These are phyloP conservation scores for Flexamia atlantica DNA, from an alignment of 2,888 invertebrate species.

Conservation along the genomic window DNA sequence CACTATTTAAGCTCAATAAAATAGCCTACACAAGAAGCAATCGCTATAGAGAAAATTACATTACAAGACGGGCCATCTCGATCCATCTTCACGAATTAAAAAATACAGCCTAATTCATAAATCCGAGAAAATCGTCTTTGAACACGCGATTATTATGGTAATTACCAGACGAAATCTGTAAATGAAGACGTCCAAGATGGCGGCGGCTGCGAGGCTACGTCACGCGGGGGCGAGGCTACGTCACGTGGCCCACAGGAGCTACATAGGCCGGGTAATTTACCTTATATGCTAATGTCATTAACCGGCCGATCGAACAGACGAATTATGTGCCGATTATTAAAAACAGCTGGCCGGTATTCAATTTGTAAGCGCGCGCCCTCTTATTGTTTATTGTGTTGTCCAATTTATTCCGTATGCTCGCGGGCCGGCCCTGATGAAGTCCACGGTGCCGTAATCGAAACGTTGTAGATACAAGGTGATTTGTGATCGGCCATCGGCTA, in stretches of 20 bases:
- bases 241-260: slow-evolving; percentile 37
- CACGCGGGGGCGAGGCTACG: slow-evolving; percentile 26
- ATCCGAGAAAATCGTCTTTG: neutral
- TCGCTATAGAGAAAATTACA: too few species aligned
- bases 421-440: slow-evolving; percentile 52
- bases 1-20: too few species aligned
- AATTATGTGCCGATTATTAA: slow-evolving; percentile 59
- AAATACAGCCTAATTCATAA: neutral
- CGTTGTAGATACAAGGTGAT: slow-evolving; percentile 55
- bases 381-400: slow-evolving; percentile 58
- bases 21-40: too few species aligned
- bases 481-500: slow-evolving; percentile 39
- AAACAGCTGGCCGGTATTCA: slow-evolving; percentile 58
- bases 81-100: too few species aligned
- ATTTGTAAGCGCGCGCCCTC: slow-evolving; percentile 58
- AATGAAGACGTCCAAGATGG: slow-evolving; percentile 48
- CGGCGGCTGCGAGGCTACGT: neutral
- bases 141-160: slow-evolving; percentile 43
- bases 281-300: slow-evolving; percentile 59
- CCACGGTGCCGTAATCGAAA: slow-evolving; percentile 48
- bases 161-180: slow-evolving; percentile 46
- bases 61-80: too few species aligned
- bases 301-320: slow-evolving; percentile 52
- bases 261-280: slow-evolving; percentile 45
- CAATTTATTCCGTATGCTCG: slow-evolving; percentile 50